Conservation (phyloP, 1,140 invertebrate genomes). For the Coboldia fuscipes region DNA sequence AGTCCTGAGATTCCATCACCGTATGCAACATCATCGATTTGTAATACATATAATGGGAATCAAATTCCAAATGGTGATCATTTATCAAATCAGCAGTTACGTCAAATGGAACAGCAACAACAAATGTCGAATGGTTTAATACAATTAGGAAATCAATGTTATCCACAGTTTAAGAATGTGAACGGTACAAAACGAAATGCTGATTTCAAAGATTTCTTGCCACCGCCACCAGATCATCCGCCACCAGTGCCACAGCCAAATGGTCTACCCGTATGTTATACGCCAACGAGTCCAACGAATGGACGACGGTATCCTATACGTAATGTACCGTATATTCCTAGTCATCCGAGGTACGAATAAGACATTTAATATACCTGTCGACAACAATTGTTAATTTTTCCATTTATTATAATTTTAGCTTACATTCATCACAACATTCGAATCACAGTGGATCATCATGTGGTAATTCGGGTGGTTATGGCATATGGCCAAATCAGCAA, state of each 20-base stretch:
- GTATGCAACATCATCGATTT: constrained; percentile 67
- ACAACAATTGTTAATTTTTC: neutral
- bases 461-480: constrained; percentile 19
- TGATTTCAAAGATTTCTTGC: no score
- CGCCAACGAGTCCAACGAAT: constrained; percentile 18
- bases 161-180: no score
- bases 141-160: no score
- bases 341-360: constrained; percentile 16
- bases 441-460: constrained; percentile 20
- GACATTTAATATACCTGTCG: neutral
- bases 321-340: constrained; percentile 17
- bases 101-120: no score
- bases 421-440: constrained; percentile 18
- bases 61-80: no score
- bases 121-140: no score
- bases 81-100: no score
- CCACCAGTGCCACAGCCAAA: constrained; percentile 28
- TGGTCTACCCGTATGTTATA: constrained; percentile 9
- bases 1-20: constrained; percentile 50
- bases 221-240: constrained; percentile 59
- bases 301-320: constrained; percentile 16
- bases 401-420: neutral
- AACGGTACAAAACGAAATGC: no score
- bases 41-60: no score
- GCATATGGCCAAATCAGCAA: constrained; percentile 14